Percentiles rank a stretch among this genome's conserved stretches.
These are phyloP conservation scores for Euplexia lucipara DNA, from an alignment of 2,888 invertebrate species.

Conservation along the genomic window DNA sequence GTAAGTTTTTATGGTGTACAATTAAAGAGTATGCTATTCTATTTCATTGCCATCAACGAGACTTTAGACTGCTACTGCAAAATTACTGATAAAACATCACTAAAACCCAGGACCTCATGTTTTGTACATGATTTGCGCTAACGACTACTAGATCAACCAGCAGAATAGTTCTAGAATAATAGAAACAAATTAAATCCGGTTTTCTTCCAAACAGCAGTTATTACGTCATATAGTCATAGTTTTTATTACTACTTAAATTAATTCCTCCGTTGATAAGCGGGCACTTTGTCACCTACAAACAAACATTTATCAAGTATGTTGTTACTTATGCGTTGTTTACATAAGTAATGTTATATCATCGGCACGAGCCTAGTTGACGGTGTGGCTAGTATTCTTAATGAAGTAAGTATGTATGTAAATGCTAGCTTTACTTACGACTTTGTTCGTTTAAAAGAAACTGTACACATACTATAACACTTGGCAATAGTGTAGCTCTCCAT, in stretches of 20 bases:
- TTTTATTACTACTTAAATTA: slow-evolving; percentile 17
- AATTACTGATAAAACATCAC: too few species aligned
- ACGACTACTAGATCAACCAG: background rate
- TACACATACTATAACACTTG: too few species aligned
- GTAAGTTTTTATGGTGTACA: too few species aligned
- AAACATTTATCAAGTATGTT: slow-evolving; percentile 10
- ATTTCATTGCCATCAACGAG: too few species aligned
- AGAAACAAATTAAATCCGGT: slow-evolving; percentile 8
- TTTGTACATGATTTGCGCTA: background rate
- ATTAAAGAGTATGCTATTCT: too few species aligned
- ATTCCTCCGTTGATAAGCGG: slow-evolving; percentile 40
- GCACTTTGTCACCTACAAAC: slow-evolving; percentile 3
- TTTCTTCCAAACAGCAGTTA: background rate
- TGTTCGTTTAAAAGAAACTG: too few species aligned
- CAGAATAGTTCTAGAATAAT: slow-evolving; percentile 15
- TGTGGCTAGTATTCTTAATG: background rate
- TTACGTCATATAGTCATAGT: slow-evolving; percentile 19
- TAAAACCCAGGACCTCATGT: background rate
- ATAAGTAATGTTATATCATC: background rate
- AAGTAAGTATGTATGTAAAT: too few species aligned
- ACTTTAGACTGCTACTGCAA: too few species aligned
- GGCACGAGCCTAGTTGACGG: background rate
- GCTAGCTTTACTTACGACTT: too few species aligned
- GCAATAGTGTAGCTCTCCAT: too few species aligned
- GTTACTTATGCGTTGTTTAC: background rate